Base-by-base conservation (phyloP, 1,140 invertebrate genomes). In the Elysia chlorotica region DNA sequence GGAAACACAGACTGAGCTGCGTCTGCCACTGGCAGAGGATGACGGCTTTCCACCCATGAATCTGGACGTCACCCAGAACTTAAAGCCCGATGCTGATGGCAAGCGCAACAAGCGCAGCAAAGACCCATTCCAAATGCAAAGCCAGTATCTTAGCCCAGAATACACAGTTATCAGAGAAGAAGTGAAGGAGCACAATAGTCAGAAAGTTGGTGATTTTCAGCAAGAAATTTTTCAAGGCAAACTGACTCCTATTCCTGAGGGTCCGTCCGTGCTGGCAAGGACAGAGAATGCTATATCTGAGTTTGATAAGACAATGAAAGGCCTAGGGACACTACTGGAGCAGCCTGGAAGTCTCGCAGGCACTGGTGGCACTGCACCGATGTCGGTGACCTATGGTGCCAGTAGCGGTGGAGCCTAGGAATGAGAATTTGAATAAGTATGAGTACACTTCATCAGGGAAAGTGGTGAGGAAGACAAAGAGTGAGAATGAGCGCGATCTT, bases 21-120 rank as follows among this genome's bases (percentile, higher is more conserved):
- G 48, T 25, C 63, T 82, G 25, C 77, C 80, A 1, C 65, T 75
- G 4, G 65, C 78, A 59, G 74, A 74, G n/a, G 69, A 80, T 77
- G 81, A 84, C 74, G 80, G 79, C 0, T 81, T 79, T 65, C 75
- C 77, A 53, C 81, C 79, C 21, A 83, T 83, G 81, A 83, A 84
- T 70, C 63, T 83, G 19, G 81, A 84, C 62, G 78, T 83, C 73
- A 82, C 80, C 25, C 78, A 80, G 61, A 25, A 78, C 14, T n/a
- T n/a, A n/a, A n/a, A n/a, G n/a, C n/a, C n/a, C n/a, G n/a, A n/a
- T n/a, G n/a, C n/a, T n/a, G n/a, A n/a, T n/a, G n/a, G n/a, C n/a
- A n/a, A n/a, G n/a, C n/a, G n/a, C n/a, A n/a, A n/a, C n/a, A n/a
- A n/a, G n/a, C n/a, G n/a, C n/a, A n/a, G n/a, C n/a, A n/a, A n/a